A percentile compares a stretch with the other conserved stretches of the same genome.
Conservation (phyloP, 2,888 invertebrate genomes). For the Leptinotarsa tumamoca region DNA sequence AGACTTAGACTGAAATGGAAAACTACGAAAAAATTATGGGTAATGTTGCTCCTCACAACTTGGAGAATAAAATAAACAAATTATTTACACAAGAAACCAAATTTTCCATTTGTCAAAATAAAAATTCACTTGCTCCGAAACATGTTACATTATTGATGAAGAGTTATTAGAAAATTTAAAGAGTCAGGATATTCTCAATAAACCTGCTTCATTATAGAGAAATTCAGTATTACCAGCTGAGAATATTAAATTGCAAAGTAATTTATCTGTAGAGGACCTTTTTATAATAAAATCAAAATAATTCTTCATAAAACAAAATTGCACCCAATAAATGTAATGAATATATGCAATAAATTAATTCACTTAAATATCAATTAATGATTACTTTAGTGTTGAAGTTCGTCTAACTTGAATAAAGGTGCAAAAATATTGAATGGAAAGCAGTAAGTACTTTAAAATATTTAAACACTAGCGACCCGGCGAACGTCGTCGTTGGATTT, state of each 20-base stretch:
- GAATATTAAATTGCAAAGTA: constrained; percentile 45
- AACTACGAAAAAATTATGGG: constrained; percentile 45
- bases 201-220: constrained; percentile 46
- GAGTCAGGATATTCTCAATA: constrained; percentile 45
- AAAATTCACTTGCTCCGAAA: constrained; percentile 51
- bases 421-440: no score
- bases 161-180: constrained; percentile 47
- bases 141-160: constrained; percentile 44
- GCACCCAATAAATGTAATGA: no score
- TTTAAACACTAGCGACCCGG: no score
- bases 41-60: constrained; percentile 48
- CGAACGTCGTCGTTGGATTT: no score
- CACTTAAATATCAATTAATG: no score
- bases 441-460: no score
- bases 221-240: constrained; percentile 44
- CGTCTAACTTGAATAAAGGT: no score
- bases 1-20: no score
- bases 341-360: no score
- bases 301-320: no score
- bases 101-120: constrained; percentile 49
- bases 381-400: no score
- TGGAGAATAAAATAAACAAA: constrained; percentile 49
- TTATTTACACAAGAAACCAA: constrained; percentile 46
- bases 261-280: constrained; percentile 45
- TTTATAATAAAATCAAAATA: no score